Percentiles rank a stretch among this genome's conserved stretches.
phyloP scores from a whole-genome alignment of 2,113 vertebrate genomes.

The Pongo pygmaeus region DNA sequence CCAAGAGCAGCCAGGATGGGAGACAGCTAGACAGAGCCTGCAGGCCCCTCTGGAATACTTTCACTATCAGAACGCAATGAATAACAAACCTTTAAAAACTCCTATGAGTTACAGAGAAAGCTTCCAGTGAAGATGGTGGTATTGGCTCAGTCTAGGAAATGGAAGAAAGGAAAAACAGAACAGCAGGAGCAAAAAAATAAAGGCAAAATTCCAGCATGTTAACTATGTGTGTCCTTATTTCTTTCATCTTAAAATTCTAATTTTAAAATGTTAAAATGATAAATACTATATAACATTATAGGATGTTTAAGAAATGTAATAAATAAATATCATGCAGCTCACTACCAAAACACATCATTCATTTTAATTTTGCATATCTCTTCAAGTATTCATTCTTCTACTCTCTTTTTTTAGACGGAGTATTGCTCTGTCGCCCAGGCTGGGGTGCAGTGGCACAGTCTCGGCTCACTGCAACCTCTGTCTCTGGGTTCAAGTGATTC shows the following conservation, averaged over 20 bases:
- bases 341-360: neutral
- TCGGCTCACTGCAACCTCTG: neutral
- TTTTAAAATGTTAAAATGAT: neutral
- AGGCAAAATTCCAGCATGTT: neutral
- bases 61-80: neutral
- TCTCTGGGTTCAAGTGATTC: neutral
- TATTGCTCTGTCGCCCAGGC: neutral
- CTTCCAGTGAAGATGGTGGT: neutral
- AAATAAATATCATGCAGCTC: neutral
- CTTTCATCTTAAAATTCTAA: neutral
- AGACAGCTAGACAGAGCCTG: slow-evolving; percentile 37
- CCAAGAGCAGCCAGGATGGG: slow-evolving; percentile 21
- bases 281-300: neutral
- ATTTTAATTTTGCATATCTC: neutral
- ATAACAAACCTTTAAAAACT: neutral
- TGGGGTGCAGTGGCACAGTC: neutral
- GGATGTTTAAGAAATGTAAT: neutral
- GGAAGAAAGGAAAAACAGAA: neutral
- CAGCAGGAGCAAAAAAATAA: neutral
- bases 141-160: neutral
- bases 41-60: neutral
- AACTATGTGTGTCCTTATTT: neutral
- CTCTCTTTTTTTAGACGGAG: neutral
- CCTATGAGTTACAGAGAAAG: neutral
- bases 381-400: neutral